Evolutionary conservation across 2,797 vertebrate species (phyloP).

Genomic region (Erethizon dorsatum): DNA sequence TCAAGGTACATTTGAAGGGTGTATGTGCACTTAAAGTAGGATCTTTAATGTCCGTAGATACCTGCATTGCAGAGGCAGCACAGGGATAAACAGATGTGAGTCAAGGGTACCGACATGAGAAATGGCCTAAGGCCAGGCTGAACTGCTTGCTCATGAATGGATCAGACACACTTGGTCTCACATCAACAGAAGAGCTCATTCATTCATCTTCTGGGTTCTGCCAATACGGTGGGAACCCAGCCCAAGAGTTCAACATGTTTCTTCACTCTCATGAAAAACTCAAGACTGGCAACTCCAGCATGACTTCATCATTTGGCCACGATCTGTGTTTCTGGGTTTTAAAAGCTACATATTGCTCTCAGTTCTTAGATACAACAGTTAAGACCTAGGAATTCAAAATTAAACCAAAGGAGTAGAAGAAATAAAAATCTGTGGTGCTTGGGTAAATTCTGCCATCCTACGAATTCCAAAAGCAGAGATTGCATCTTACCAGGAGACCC

Average conservation of each 20-base stretch:
- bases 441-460: neutral
- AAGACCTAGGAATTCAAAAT: slow-evolving; percentile 39
- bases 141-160: neutral
- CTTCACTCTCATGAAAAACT: neutral
- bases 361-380: neutral
- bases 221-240: neutral
- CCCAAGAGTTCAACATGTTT: neutral
- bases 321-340: neutral
- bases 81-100: neutral
- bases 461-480: slow-evolving; percentile 59
- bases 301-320: neutral
- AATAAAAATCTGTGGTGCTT: neutral
- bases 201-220: slow-evolving; percentile 24
- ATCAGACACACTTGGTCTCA: neutral
- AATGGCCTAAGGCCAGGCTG: neutral
- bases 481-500: neutral
- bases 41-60: neutral
- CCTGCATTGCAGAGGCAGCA: neutral
- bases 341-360: neutral
- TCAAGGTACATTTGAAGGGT: neutral
- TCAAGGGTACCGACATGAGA: neutral
- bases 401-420: neutral
- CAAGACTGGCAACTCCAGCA: neutral
- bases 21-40: neutral
- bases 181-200: neutral